Evolutionary conservation across 2,113 vertebrate species (phyloP), one percentile per base, ranked within the genome.

Genomic region (Carollia perspicillata): DNA sequence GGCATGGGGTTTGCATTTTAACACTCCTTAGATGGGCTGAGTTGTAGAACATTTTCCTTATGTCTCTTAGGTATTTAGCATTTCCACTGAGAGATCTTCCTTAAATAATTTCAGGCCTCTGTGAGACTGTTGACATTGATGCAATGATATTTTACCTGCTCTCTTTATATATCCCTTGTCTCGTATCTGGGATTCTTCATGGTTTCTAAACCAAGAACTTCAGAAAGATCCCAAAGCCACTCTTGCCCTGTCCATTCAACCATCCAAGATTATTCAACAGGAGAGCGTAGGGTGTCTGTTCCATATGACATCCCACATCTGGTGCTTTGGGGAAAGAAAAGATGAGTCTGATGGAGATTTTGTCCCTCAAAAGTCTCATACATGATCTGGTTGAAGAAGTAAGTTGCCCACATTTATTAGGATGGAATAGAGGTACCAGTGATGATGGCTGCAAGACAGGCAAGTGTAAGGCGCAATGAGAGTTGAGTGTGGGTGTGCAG

Each of bases 181-280:
- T 92, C 44, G 58, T 28, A 71, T 75, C 17, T 72, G 68, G 26
- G 55, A 47, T 88, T 78, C 51, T 90, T 66, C 42, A 8, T 77
- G 81, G 35, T 77, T 77, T 81, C 77, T 90, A 85, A 88, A 65
- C 23, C 68, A 84, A 95, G 51, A 95, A 75, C 74, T 89, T 79
- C 40, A 66, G 63, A 93, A 77, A 22, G 23, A 60, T 81, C 58
- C 94, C 80, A 66, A 90, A 90, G 37, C 8, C 60, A 60, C 30
- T 60, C 17, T 4, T 28, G 37, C 37, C 28, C 78, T 75, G 23
- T 79, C 58, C 47, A 60, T 85, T 83, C 75, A 91, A 69, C 94
- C 16, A 42, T 55, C 23, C 35, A 53, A 78, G 35, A 72, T 74
- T 78, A 75, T 86, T 89, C 69, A 74, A 42, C 3, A 63, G 23